Percentiles rank a stretch among this genome's conserved stretches.
phyloP scores from a whole-genome alignment of 2,113 vertebrate species.

The Corvus hawaiiensis region DNA sequence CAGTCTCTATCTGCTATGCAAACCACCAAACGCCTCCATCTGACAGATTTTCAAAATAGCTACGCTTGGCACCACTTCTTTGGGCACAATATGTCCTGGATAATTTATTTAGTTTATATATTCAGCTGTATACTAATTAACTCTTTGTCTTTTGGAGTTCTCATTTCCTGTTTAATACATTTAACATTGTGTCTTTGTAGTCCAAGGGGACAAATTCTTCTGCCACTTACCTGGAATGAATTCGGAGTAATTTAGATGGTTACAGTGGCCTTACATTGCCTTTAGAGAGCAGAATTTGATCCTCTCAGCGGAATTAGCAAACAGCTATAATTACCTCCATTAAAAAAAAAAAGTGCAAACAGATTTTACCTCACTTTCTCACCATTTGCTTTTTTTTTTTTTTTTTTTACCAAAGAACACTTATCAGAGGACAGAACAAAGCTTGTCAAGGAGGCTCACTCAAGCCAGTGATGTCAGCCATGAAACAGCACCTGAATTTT shows the following conservation, averaged over 20 bases:
- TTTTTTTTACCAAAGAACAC: background rate
- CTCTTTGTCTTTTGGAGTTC: conserved; percentile 26
- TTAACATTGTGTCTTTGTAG: background rate
- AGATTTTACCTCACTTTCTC: background rate
- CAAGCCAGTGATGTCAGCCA: background rate
- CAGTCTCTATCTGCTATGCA: conserved; percentile 9
- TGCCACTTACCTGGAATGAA: background rate
- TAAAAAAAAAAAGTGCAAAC: background rate
- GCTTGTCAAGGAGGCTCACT: background rate
- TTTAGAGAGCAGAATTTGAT: background rate
- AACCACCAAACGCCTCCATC: conserved; percentile 9
- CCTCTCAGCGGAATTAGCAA: background rate
- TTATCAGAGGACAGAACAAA: background rate
- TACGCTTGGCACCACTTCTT: conserved; percentile 42
- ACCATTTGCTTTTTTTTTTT: background rate
- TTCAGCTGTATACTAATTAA: conserved; percentile 38
- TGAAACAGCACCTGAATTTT: background rate
- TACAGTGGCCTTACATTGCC: background rate
- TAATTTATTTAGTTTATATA: conserved; percentile 36
- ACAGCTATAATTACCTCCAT: background rate
- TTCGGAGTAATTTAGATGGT: background rate
- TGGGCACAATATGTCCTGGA: conserved; percentile 23
- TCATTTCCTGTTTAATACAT: background rate
- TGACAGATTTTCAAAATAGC: conserved; percentile 60
- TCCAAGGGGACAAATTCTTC: background rate